Percentiles rank a stretch among this genome's conserved stretches.
Conservation (phyloP, 2,113 vertebrate species). For the Eurystomus gularis region DNA sequence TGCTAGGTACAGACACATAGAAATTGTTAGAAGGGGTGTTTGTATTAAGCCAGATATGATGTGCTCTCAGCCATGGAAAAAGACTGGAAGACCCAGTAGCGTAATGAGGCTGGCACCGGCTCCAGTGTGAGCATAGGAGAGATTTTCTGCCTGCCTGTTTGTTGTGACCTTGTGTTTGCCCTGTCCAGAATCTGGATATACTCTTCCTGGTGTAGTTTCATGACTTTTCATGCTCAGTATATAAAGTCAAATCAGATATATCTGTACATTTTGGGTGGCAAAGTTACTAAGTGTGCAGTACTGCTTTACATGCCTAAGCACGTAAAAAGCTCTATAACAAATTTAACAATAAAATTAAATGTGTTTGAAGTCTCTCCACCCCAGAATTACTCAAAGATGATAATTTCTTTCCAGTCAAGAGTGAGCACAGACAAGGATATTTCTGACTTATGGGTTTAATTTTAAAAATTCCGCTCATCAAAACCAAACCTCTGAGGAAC, state of each 20-base stretch:
- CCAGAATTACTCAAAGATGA: neutral
- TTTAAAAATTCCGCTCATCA: neutral
- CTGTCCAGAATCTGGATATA: neutral
- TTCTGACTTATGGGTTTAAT: neutral
- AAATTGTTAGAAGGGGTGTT: neutral
- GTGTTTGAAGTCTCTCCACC: neutral
- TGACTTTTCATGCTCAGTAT: neutral
- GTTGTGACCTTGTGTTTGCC: neutral
- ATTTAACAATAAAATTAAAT: neutral
- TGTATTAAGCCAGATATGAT: neutral
- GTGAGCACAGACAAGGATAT: neutral
- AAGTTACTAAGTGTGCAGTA: neutral
- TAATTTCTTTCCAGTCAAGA: neutral
- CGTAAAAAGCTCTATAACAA: neutral
- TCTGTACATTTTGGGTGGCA: rapidly evolving
- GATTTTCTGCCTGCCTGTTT: neutral
- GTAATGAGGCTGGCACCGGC: rapidly evolving
- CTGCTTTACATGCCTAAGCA: neutral
- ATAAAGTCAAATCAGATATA: neutral
- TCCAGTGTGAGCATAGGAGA: neutral
- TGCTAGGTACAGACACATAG: neutral
- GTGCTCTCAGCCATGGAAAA: neutral
- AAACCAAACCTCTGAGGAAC: neutral
- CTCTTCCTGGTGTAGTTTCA: neutral
- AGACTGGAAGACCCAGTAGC: neutral